Evolutionary conservation across 2,888 invertebrate genomes (phyloP).

Genomic region (Aquatica leii): DNA sequence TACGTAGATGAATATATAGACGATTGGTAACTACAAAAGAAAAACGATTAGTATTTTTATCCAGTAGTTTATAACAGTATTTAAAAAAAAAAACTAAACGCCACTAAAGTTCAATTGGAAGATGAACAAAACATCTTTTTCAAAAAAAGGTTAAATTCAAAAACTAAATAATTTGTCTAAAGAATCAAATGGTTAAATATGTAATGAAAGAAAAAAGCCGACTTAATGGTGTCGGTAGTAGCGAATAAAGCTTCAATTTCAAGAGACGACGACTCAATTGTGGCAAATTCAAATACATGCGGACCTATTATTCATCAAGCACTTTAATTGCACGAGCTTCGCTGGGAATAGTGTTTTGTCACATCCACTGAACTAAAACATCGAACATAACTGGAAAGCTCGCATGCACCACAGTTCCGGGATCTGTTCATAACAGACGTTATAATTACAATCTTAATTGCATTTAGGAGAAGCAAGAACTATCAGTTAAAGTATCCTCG

Average conservation of each 20-base stretch:
- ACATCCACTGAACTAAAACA: conserved; percentile 37
- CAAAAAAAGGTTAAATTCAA: too few relatives aligned
- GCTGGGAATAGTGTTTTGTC: conserved; percentile 37
- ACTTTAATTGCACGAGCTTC: conserved; percentile 40
- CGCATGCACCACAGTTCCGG: conserved; percentile 39
- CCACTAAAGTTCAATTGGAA: too few relatives aligned
- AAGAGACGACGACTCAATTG: conserved; percentile 11
- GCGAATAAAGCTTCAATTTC: conserved; percentile 6
- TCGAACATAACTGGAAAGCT: conserved; percentile 34
- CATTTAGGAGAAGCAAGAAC: conserved; percentile 48
- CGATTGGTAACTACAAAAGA: too few relatives aligned
- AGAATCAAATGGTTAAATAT: too few relatives aligned
- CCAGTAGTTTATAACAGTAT: too few relatives aligned
- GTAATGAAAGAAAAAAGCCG: too few relatives aligned
- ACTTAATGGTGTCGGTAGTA: too few relatives aligned
- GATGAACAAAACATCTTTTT: too few relatives aligned
- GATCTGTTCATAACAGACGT: conserved; percentile 47
- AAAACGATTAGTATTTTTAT: too few relatives aligned
- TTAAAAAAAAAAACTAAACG: too few relatives aligned
- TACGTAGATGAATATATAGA: too few relatives aligned
- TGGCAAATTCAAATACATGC: conserved; percentile 24
- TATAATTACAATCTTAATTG: conserved; percentile 52
- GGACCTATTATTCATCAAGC: conserved; percentile 35
- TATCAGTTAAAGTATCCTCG: conserved; percentile 27
- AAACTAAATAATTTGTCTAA: too few relatives aligned